Evolutionary conservation across 2,113 vertebrate species (phyloP).

Genomic region (Sturnus vulgaris): DNA sequence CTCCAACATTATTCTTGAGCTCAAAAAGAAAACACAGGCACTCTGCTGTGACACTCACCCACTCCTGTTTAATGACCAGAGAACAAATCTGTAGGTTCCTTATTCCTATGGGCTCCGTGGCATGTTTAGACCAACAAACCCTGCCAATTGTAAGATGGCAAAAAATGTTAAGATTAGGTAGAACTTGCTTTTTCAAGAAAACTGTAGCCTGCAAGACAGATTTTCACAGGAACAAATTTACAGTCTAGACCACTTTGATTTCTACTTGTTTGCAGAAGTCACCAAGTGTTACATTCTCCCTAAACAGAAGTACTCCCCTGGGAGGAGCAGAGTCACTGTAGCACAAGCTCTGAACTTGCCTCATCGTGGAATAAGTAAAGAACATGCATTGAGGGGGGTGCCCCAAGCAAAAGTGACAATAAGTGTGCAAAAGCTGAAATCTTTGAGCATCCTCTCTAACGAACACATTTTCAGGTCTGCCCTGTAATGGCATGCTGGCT

Average conservation of each 20-base stretch:
- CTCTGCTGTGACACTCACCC: neutral
- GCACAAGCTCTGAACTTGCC: neutral
- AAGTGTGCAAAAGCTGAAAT: neutral
- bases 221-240: neutral
- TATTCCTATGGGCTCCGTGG: accelerated
- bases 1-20: neutral
- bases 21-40: neutral
- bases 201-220: neutral
- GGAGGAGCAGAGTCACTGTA: neutral
- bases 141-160: neutral
- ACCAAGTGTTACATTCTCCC: neutral
- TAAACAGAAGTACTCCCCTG: neutral
- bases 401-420: neutral
- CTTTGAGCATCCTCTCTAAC: neutral
- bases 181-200: neutral
- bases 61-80: neutral
- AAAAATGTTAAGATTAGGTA: neutral
- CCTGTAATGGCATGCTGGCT: neutral
- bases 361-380: neutral
- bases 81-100: neutral
- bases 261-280: neutral
- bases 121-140: neutral
- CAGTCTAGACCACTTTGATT: neutral
- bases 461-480: neutral
- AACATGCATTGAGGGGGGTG: neutral